phyloP scores from a whole-genome alignment of 1,140 invertebrate species.

The Ephestia elutella region DNA sequence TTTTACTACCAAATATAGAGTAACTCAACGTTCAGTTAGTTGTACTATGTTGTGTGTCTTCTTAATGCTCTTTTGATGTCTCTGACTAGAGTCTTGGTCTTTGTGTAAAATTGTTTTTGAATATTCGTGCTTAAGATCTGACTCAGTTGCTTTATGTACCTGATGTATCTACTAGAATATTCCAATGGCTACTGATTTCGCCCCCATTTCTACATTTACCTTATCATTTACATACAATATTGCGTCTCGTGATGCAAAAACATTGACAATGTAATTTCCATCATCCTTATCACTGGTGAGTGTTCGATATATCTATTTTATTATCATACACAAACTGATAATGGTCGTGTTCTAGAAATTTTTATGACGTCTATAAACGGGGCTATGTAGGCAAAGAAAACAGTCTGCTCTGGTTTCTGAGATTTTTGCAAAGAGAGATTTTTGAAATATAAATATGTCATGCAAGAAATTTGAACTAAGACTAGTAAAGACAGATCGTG shows the following conservation, averaged over 20 bases:
- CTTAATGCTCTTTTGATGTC: no score
- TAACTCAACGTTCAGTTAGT: no score
- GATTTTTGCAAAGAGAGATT: neutral
- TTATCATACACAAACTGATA: conserved; percentile 3
- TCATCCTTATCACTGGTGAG: neutral
- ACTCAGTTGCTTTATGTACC: neutral
- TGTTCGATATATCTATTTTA: conserved; percentile 3
- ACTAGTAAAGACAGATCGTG: no score
- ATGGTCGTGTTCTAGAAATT: neutral
- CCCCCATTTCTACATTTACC: neutral
- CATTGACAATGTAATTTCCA: conserved; percentile 1
- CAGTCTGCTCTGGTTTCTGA: neutral
- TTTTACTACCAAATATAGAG: no score
- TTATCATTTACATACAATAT: neutral
- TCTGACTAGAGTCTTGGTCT: no score
- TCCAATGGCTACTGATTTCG: neutral
- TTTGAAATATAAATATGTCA: no score
- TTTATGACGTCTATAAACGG: neutral
- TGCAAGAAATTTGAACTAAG: no score
- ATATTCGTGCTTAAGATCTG: no score
- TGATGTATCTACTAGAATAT: neutral
- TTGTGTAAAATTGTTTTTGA: no score
- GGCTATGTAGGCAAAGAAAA: neutral
- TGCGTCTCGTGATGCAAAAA: neutral
- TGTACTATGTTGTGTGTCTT: no score